These are phyloP conservation scores for Gorsachius goisagi DNA, from an alignment of 2,113 vertebrate genomes.

Conservation along the genomic window DNA sequence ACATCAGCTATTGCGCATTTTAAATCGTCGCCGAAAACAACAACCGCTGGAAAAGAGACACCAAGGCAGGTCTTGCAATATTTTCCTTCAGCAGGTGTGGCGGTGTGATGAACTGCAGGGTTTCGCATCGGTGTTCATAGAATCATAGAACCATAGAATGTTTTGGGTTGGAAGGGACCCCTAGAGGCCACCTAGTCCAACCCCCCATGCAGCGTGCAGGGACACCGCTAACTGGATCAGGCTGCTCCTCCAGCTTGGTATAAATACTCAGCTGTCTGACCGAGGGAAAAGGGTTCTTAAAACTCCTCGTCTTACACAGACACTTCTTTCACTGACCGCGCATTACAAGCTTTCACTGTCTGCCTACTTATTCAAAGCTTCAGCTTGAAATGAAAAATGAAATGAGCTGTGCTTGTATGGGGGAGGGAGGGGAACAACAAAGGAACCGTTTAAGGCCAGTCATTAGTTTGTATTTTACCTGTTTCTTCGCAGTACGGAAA, in stretches of 20 bases:
- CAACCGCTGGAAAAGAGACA: constrained; percentile 10
- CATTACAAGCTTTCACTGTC: not conserved
- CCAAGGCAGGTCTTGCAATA: not conserved
- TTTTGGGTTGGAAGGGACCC: no score
- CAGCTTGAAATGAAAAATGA: not conserved
- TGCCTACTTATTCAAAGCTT: not conserved
- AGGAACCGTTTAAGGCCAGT: not conserved
- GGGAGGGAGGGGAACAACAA: not conserved
- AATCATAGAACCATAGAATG: no score
- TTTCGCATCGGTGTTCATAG: not conserved
- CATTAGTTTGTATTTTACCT: not conserved
- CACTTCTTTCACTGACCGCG: rapidly evolving
- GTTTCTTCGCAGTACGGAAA: not conserved
- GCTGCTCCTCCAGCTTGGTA: not conserved
- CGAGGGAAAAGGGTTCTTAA: not conserved
- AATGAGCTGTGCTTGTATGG: rapidly evolving
- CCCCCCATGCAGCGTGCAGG: no score
- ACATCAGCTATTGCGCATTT: constrained; percentile 25
- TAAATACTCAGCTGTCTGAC: not conserved
- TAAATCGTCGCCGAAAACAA: not conserved
- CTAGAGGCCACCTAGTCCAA: no score
- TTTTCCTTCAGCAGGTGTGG: constrained; percentile 15
- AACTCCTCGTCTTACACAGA: not conserved
- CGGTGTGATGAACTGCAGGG: not conserved
- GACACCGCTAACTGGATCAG: no score